Conservation (phyloP, 1,140 invertebrate species). For the Planococcus citri region DNA sequence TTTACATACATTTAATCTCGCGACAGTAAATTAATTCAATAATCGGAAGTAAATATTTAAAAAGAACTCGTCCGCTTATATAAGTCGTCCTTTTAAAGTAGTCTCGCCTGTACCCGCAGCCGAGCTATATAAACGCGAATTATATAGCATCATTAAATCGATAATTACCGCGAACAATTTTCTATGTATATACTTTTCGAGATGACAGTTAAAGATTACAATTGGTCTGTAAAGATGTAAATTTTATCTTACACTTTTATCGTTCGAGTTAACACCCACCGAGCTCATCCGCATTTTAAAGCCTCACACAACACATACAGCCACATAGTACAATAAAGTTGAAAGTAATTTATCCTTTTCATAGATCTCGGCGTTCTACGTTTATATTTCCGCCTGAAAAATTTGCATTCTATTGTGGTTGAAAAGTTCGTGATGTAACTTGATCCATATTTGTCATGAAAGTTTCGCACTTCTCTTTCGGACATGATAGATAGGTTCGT, state of each 20-base stretch:
- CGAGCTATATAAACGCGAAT: background rate
- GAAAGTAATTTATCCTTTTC: constrained; percentile 6
- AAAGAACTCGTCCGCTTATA: background rate
- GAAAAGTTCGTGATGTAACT: background rate
- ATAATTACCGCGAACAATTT: background rate
- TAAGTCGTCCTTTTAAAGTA: background rate
- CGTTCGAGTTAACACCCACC: background rate
- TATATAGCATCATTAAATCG: background rate
- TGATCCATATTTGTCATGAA: constrained; percentile 3
- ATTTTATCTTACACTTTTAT: background rate
- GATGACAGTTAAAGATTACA: background rate
- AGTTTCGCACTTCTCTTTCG: background rate
- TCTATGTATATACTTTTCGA: background rate
- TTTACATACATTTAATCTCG: background rate
- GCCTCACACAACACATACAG: no score
- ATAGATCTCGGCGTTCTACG: background rate
- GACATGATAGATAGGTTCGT: no score
- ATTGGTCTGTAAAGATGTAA: background rate
- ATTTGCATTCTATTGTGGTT: background rate
- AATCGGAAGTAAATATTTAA: background rate
- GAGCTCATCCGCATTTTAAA: background rate
- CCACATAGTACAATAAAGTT: background rate
- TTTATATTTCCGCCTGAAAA: background rate
- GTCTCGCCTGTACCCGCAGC: background rate
- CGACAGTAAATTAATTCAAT: background rate